Conservation (phyloP, 2,797 vertebrate genomes). For the Clangula hyemalis region DNA sequence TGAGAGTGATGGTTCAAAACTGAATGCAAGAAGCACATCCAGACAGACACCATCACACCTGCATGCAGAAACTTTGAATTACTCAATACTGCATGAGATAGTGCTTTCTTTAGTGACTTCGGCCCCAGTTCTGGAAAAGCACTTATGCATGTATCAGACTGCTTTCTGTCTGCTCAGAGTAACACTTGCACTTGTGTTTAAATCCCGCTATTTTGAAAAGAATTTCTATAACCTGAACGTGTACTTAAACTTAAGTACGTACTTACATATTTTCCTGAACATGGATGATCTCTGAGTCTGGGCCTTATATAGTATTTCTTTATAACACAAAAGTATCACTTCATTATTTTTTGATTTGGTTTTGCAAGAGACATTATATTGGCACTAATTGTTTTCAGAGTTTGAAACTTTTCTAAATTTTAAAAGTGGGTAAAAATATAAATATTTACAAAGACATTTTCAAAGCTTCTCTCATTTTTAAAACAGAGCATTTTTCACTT, state of each 20-base stretch:
- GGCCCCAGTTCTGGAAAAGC: rapidly evolving
- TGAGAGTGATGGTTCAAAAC: not conserved
- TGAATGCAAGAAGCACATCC: not conserved
- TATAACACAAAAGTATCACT: not conserved
- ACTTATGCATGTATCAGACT: not conserved
- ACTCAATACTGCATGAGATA: not conserved
- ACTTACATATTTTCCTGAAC: not conserved
- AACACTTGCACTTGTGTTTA: not conserved
- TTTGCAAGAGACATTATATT: not conserved
- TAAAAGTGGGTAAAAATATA: not conserved
- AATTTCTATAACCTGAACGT: not conserved
- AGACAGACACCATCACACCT: not conserved
- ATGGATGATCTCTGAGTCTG: not conserved
- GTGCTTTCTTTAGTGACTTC: not conserved
- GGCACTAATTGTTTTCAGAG: not conserved
- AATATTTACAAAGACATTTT: not conserved
- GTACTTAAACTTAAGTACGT: not conserved
- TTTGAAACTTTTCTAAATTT: not conserved
- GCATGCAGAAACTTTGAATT: not conserved
- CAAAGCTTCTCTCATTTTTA: not conserved
- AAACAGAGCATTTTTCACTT: not conserved
- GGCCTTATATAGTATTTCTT: not conserved
- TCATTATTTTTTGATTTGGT: not conserved
- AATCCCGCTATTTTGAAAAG: conserved; percentile 3
- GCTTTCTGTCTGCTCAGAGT: not conserved